Percentiles rank a stretch among this genome's conserved stretches.
These are phyloP conservation scores for Drosophila phalerata DNA, from an alignment of 2,888 invertebrate species.

Conservation along the genomic window DNA sequence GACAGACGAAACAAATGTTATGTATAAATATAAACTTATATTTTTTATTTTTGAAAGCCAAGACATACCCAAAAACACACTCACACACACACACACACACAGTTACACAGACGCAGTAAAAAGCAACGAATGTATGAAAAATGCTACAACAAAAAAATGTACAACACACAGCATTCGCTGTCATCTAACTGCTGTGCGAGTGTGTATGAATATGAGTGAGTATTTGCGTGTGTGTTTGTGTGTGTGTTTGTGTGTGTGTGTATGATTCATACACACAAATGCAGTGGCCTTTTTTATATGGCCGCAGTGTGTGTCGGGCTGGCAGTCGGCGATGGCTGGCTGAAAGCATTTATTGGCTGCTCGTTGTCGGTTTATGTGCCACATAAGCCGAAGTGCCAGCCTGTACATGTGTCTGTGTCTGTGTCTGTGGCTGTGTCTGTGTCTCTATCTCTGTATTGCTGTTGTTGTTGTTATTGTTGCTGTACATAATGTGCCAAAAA, in stretches of 20 bases:
- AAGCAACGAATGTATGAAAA: slow-evolving; percentile 56
- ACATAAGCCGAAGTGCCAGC: slow-evolving; percentile 78
- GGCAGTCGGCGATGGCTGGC: slow-evolving; percentile 67
- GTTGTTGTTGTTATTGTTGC: slow-evolving; percentile 28
- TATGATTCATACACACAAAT: slow-evolving; percentile 70
- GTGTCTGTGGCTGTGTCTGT: slow-evolving; percentile 31
- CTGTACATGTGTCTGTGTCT: slow-evolving; percentile 34
- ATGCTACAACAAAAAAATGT: slow-evolving; percentile 39
- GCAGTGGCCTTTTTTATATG: slow-evolving; percentile 74
- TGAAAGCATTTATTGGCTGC: slow-evolving; percentile 80
- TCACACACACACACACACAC: slow-evolving; percentile 33
- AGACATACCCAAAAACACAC: slow-evolving; percentile 34
- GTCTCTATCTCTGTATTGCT: slow-evolving; percentile 13
- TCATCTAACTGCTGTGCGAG: slow-evolving; percentile 47
- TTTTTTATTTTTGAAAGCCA: slow-evolving; percentile 76
- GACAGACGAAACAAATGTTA: slow-evolving; percentile 72
- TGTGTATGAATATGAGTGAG: neutral
- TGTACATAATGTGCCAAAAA: slow-evolving; percentile 65
- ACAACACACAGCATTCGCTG: slow-evolving; percentile 67
- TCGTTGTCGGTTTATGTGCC: slow-evolving; percentile 81
- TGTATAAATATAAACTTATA: slow-evolving; percentile 82
- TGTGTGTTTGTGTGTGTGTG: slow-evolving; percentile 48
- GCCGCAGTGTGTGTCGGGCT: slow-evolving; percentile 59
- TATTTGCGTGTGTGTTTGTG: slow-evolving; percentile 29
- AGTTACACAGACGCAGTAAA: slow-evolving; percentile 45